Percentiles rank a stretch among this genome's conserved stretches.
Conservation (phyloP, 2,113 vertebrate genomes). For the Chionis minor region DNA sequence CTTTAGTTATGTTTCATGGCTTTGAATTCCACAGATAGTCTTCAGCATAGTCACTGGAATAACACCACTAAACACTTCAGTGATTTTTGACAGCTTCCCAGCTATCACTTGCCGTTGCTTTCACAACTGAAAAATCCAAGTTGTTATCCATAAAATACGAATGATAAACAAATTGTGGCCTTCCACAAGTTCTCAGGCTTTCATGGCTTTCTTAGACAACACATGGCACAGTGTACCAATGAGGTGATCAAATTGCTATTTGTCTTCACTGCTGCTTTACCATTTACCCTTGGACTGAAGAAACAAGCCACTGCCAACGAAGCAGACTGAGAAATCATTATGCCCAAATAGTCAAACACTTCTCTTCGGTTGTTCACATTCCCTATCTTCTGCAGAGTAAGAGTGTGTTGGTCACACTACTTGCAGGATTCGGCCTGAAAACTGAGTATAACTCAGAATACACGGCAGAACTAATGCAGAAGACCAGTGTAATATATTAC, state of each 20-base stretch:
- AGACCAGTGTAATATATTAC: not conserved
- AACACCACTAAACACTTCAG: constrained; percentile 60
- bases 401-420: rapidly evolving
- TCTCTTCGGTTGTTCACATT: not conserved
- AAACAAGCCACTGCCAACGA: not conserved
- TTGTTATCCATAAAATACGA: constrained; percentile 48
- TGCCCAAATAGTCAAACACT: not conserved
- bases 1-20: not conserved
- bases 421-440: not conserved
- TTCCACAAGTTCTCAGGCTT: not conserved
- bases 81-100: constrained; percentile 58
- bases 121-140: constrained; percentile 41
- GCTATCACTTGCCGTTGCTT: constrained; percentile 41
- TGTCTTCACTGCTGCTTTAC: not conserved
- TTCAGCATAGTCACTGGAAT: constrained; percentile 4
- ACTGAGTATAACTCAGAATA: not conserved
- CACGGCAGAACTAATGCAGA: not conserved
- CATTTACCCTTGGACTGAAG: not conserved
- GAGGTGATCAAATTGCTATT: not conserved
- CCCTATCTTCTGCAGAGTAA: not conserved
- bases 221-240: not conserved
- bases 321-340: not conserved
- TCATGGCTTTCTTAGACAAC: not conserved
- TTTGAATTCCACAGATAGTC: constrained; percentile 17
- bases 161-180: constrained; percentile 11